Evolutionary conservation across 2,888 invertebrate species (phyloP).

Genomic region (Drosophila antonietae): DNA sequence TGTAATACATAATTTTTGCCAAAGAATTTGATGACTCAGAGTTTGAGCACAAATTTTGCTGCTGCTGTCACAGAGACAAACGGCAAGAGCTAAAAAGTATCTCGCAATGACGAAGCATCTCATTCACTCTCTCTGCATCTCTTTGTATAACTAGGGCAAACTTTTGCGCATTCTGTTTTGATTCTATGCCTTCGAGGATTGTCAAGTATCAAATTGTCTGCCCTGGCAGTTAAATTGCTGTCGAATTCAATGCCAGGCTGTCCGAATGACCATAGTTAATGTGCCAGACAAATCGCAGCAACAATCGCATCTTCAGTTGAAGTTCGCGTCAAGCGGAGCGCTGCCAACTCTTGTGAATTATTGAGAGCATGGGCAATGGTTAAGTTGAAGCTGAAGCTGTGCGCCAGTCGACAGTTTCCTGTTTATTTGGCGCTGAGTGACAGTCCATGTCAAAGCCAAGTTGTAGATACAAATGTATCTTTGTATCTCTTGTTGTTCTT

Average conservation of each 20-base stretch:
- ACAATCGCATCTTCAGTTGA: constrained; percentile 10
- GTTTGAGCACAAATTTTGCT: constrained; percentile 12
- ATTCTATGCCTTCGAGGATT: constrained; percentile 20
- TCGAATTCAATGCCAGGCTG: constrained; percentile 30
- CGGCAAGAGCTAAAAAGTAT: constrained; percentile 12
- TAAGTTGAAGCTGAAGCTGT: constrained; percentile 23
- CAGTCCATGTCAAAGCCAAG: constrained; percentile 65
- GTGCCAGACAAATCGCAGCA: constrained; percentile 30
- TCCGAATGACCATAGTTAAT: constrained; percentile 23
- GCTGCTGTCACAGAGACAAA: constrained; percentile 17
- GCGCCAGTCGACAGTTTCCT: constrained; percentile 59
- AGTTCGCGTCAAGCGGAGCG: not conserved
- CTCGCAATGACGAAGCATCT: constrained; percentile 11
- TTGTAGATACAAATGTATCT: constrained; percentile 71
- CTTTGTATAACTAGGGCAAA: constrained; percentile 62
- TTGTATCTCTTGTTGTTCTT: constrained; percentile 22
- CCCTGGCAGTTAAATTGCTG: constrained; percentile 56
- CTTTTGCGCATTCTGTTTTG: constrained; percentile 59
- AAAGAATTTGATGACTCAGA: constrained; percentile 69
- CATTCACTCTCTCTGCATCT: not conserved
- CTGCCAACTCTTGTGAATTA: constrained; percentile 44
- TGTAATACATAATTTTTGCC: constrained; percentile 50
- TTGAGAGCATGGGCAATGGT: constrained; percentile 51
- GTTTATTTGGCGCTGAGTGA: constrained; percentile 63
- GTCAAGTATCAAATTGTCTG: constrained; percentile 33